Base-by-base conservation (phyloP, 2,888 invertebrate genomes). In the Phaedon cochleariae region DNA sequence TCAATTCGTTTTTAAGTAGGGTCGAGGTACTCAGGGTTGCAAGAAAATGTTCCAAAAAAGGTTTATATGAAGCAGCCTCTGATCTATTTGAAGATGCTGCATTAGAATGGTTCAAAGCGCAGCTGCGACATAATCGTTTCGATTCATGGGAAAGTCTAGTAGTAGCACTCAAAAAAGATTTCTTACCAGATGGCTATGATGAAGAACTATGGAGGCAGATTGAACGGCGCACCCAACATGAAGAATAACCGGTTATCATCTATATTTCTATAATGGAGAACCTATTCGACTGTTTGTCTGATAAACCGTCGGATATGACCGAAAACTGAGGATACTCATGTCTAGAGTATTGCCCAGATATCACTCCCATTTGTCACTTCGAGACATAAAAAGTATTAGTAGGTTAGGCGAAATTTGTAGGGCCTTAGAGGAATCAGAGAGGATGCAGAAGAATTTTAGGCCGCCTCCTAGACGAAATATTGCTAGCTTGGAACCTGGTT, bases 181-280 rank as follows among this genome's bases (percentile, higher is more conserved):
- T 61, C 18, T 18, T 61, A 0, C 54, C 54, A 7, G 29, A 26
- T 21, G 26, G 21, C 15, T 61, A 61, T 29, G 54, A 48, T 26
- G 34, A 18, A 7, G 53, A 53, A 45, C 26, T 61, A 12, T 61
- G 54, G 61, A 46, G 18, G 45, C 61, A 61, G 20, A 53, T 61
- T 26, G 53, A 61, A 20, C 41, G 22, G 26, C 22, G 61, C 7
- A 61, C 61, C 1, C 54, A 61, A 46, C 61, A 61, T 41, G 53
- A 46, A 15, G 29, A 31, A 12, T 48, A 59, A 49, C 49, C 51
- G 12, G 49, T 59, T 6, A 22, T 59, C 2, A 49, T 53, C 7
- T 53, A 61, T 15, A 54, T 61, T 26, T 61, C 61, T 18, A 45
- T 45, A 6, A 61, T 52, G n/a, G n/a, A n/a, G n/a, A n/a, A n/a